Evolutionary conservation across 2,113 vertebrate genomes (phyloP), one percentile per base, ranked within the genome.

Genomic region (Dicrurus megarhynchus): DNA sequence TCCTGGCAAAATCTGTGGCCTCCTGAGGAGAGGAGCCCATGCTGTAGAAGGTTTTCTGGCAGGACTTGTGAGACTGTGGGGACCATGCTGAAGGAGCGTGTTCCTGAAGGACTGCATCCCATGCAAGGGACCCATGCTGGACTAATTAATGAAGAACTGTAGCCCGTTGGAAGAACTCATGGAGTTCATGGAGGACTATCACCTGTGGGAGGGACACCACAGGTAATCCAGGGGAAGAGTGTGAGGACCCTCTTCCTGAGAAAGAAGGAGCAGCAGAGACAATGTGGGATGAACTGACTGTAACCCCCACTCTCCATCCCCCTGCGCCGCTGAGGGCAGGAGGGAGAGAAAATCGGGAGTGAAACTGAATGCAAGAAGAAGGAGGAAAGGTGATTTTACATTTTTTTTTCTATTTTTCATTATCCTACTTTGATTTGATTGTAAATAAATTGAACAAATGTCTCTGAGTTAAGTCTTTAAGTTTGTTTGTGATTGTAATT

Each of bases 251-350:
- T 27, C 14, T 30, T 42, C 30, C 11, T 49, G 26, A 18, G 24
- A 21, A 57, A 41, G 35, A 63, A 32, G 13, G 32, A 49, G 49
- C 5, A 80, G 14, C 32, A 27, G 24, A 55, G 10, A 49, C 13
- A 41, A 49, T 4, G 11, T 42, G 14, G 18, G 4, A 32, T 56
- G 26, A 37, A 37, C 5, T 57, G 30, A 42, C 18, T 15, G 4
- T 12, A 50, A 32, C 1, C 1, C 37, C 15, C 5, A 22, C 17
- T 73, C 17, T 5, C 7, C 12, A 50, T 9, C 7, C 7, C 7
- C 7, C 15, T 37, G 28, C 0, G 1, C 13, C 16, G 10, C 13
- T 61, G n/a, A 35, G 15, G 22, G 8, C 22, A 81, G 37, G 10
- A 67, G 10, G 6, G 6, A 73, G 33, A 59, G 22, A 44, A 52